Conservation (phyloP, 2,113 vertebrate species). For the Calonectris borealis region DNA sequence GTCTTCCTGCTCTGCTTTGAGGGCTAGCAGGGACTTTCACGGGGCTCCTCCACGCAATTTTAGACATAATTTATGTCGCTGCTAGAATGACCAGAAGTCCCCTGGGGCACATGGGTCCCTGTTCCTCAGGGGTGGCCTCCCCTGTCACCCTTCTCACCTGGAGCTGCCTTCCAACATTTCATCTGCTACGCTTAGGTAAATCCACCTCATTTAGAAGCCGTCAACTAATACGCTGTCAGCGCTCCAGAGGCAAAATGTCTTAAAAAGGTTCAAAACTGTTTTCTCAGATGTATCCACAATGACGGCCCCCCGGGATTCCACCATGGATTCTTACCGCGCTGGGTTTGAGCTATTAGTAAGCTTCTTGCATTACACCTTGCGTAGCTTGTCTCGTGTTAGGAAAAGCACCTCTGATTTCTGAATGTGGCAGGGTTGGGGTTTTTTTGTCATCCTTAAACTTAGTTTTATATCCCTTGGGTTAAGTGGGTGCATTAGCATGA, state of each 20-base stretch:
- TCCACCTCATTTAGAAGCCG: not conserved
- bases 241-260: not conserved
- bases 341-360: not conserved
- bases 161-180: not conserved
- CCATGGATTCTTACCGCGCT: not conserved
- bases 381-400: not conserved
- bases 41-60: not conserved
- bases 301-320: not conserved
- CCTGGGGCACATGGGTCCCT: rapidly evolving
- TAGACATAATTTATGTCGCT: not conserved
- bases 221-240: not conserved
- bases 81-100: not conserved
- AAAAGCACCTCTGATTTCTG: not conserved
- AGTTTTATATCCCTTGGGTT: not conserved
- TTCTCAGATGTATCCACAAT: not conserved
- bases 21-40: not conserved
- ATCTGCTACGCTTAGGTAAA: not conserved
- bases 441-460: not conserved
- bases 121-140: not conserved
- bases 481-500: not conserved
- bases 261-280: not conserved
- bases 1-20: not conserved
- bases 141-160: not conserved
- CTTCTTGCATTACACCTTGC: not conserved
- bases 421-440: not conserved